Base-by-base conservation (phyloP, 2,888 invertebrate species). In the Drosophila tanythrix region DNA sequence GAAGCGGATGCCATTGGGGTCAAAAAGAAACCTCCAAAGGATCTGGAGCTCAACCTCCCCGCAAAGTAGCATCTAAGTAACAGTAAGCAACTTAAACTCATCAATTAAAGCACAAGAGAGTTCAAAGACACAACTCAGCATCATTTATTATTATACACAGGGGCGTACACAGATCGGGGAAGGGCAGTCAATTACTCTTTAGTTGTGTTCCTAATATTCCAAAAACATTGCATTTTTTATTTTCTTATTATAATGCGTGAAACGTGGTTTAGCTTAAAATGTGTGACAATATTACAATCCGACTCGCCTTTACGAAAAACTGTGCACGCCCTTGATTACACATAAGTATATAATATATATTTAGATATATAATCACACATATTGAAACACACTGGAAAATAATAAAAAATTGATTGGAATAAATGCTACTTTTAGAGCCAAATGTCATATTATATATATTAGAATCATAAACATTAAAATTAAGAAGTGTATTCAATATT, bases 1-100 rank as follows among this genome's bases (percentile, higher is more conserved):
- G 95, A 95, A 80, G 95, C 95, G 0, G 94, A 95, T 84, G 91
- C 92, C 33, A 93, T 95, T 64, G 92, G 92, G 5, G 64, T 70
- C 21, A 84, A 86, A 51, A 87, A 87, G 56, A 85, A 89, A 51
- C 67, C 71, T 5, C 78, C 71, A n/a, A 71, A 77, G 76, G 64
- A 43, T 53, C 72, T 73, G 46, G 64, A 80, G 21, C 55, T 70
- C 27, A 71, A 69, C 27, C 55, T 61, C 40, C 43, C 67, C 21
- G 62, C 67, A 48, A 57, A 74, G 46, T 55, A 59, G 27, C 27
- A 48, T 15, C 15, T 21, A 21, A 15, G 13, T 27, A 33, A 29
- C 46, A 33, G 11, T 43, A 65, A 60, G 50, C 15, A 40, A 60
- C 33, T 53, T 65, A 43, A 75, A 60, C 7, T 25, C 18, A 18